phyloP scores from a whole-genome alignment of 2,113 vertebrate genomes.

The Pteruthius melanotis region DNA sequence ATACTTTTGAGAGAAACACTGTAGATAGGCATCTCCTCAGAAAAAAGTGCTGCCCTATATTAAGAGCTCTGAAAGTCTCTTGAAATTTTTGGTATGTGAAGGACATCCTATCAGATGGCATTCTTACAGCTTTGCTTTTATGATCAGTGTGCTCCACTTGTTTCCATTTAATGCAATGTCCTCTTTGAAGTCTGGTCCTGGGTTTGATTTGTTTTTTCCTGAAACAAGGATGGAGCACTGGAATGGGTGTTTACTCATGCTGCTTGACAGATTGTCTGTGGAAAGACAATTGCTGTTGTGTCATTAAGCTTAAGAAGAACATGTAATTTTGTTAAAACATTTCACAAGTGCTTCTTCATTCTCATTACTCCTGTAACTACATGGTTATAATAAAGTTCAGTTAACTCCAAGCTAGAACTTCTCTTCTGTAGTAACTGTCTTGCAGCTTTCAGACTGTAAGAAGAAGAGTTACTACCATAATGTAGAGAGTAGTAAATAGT shows the following conservation, averaged over 20 bases:
- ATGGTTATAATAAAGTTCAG: neutral
- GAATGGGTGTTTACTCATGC: neutral
- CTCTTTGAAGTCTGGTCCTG: slow-evolving; percentile 1
- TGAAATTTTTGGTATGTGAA: neutral
- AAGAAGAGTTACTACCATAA: neutral
- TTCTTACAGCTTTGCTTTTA: neutral
- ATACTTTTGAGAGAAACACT: neutral
- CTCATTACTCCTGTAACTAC: neutral
- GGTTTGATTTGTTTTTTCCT: neutral
- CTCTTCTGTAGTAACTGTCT: neutral
- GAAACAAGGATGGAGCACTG: neutral
- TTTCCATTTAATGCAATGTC: neutral
- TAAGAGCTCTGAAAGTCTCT: neutral
- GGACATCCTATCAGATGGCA: neutral
- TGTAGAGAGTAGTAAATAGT: neutral
- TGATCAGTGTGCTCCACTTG: neutral
- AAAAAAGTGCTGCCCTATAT: neutral
- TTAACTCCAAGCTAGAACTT: neutral
- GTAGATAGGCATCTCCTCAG: neutral
- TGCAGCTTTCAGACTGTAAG: neutral
- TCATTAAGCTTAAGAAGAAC: neutral
- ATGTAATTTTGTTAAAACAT: neutral
- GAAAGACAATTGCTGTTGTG: neutral
- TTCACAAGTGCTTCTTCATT: neutral
- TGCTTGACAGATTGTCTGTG: neutral